Base-by-base conservation (phyloP, 2,797 vertebrate genomes). In the Ispidina picta region DNA sequence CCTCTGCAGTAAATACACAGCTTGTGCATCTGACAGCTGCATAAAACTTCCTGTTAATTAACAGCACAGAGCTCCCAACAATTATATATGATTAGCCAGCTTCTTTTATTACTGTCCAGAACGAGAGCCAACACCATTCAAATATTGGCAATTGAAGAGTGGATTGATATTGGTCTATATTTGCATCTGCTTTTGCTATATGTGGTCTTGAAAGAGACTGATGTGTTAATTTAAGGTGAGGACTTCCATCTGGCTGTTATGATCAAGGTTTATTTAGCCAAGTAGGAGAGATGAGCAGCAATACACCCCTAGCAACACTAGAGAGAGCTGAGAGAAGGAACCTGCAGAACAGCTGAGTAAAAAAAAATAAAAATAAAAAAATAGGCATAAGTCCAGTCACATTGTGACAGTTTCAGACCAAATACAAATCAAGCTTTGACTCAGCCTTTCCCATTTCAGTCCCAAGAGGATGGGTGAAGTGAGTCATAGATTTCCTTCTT, bases 1-100 rank as follows among this genome's bases (percentile, higher is more conserved):
- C 28, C 51, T n/a, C 66, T 83, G 51, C 89, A 93, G 88, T 70
- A 95, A 91, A 76, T 17, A 33, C 79, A 94, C 88, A 51, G 75
- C 37, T 70, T n/a, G 10, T 75, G 88, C 93, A 93, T 95, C 93
- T 92, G 94, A 89, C 93, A 96, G 95, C 89, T 96, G 93, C 80
- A 74, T 21, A 48, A 90, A 92, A 69, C 88, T 88, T 89, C 85
- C 86, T 86, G 88, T 20, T 86, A 88, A 75, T 83, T 60, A 51
- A 89, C 19, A 22, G 74, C 84, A 73, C 75, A 54, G 78, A 84
- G 54, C 62, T 78, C 33, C n/a, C 65, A 31, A 29, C 56, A 88
- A 81, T 93, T 73, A 83, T 6, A 11, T 63, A 69, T 81, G 43
- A 89, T 93, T 88, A 93, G 26, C 70, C 70, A 48, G 79, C 83